phyloP scores from a whole-genome alignment of 1,140 invertebrate species.

The Lanistes nyassanus region DNA sequence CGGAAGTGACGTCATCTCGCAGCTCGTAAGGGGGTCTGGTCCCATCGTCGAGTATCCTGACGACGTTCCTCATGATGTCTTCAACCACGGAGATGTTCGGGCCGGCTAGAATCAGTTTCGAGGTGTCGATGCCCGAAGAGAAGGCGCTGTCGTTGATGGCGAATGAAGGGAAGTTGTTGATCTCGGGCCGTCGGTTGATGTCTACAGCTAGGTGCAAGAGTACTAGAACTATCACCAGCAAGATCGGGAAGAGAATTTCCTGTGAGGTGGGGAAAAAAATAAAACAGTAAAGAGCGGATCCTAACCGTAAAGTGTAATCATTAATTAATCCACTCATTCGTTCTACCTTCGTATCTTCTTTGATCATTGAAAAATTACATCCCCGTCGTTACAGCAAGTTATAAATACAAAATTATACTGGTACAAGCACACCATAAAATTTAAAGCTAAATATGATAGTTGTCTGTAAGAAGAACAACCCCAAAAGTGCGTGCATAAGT shows the following conservation, averaged over 20 bases:
- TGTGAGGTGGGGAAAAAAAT: not conserved
- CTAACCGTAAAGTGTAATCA: too few relatives aligned
- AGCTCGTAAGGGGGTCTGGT: not conserved
- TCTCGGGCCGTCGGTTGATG: not conserved
- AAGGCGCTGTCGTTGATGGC: not conserved
- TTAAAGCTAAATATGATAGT: too few relatives aligned
- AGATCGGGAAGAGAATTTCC: conserved; percentile 11
- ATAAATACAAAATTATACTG: too few relatives aligned
- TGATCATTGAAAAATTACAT: too few relatives aligned
- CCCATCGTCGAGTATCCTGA: not conserved
- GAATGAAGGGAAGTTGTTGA: not conserved
- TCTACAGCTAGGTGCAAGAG: conserved; percentile 4
- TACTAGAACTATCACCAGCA: conserved; percentile 6
- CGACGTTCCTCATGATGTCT: conserved; percentile 15
- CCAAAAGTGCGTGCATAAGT: too few relatives aligned
- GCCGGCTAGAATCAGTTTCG: conserved; percentile 1
- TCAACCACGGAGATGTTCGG: not conserved
- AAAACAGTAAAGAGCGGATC: too few relatives aligned
- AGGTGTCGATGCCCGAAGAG: not conserved
- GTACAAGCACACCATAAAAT: too few relatives aligned
- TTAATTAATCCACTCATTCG: too few relatives aligned
- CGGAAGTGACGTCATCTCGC: conserved; percentile 5
- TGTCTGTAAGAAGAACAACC: too few relatives aligned
- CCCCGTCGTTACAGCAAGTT: too few relatives aligned
- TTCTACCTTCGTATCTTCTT: too few relatives aligned